phyloP scores from a whole-genome alignment of 2,113 vertebrate genomes.

The Thinocorus orbignyianus region DNA sequence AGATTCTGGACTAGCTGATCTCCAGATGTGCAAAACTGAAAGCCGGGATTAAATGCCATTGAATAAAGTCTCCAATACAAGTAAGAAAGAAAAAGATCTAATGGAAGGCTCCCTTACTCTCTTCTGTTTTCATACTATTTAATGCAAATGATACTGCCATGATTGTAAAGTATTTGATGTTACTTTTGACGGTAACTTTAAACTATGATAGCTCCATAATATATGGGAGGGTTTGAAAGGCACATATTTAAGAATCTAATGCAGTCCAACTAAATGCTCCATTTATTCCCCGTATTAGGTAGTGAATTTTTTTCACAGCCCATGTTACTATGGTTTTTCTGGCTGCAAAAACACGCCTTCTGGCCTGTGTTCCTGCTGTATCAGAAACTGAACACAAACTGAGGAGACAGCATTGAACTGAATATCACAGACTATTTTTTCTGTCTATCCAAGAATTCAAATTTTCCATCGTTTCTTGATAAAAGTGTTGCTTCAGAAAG shows the following conservation, averaged over 20 bases:
- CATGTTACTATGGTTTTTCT: neutral
- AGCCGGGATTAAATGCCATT: neutral
- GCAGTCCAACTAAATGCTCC: neutral
- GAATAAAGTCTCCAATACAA: neutral
- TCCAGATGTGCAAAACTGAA: neutral
- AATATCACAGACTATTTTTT: neutral
- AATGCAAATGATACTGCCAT: neutral
- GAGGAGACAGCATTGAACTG: neutral
- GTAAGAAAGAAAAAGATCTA: neutral
- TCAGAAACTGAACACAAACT: neutral
- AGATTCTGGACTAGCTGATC: neutral
- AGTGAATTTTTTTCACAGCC: neutral
- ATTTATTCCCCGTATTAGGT: neutral
- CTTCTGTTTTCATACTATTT: neutral
- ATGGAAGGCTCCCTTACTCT: neutral
- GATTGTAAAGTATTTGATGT: neutral
- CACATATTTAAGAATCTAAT: neutral
- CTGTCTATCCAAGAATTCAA: neutral
- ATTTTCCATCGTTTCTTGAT: neutral
- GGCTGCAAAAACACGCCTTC: neutral
- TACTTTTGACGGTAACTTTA: neutral
- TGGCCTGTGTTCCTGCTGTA: neutral
- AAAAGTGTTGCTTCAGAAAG: neutral
- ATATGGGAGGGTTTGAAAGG: neutral
- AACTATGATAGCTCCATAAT: neutral